Base-by-base conservation (phyloP, 2,113 vertebrate species). In the Piaya cayana region DNA sequence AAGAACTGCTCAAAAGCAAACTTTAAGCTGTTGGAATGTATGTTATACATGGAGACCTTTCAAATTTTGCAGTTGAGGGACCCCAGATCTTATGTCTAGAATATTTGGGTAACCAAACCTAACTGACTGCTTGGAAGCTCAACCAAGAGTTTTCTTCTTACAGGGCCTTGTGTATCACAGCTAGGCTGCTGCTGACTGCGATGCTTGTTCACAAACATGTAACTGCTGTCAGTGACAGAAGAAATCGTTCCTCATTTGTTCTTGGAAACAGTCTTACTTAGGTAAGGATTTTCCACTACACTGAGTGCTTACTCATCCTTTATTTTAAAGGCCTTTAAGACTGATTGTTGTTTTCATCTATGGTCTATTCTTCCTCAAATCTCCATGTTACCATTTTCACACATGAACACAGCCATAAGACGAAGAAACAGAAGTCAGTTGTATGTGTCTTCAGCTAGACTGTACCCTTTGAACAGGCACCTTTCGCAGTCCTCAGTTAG, bases 401-500 rank as follows among this genome's bases (percentile, higher is more conserved):
- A 16, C 1, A 2, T n/a, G 39, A 85, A 43, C 32, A 37, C 18
- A 63, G n/a, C 22, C 43, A 47, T 0, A 0, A 74, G 42, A 60
- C 18, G 8, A 56, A 49, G 34, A 69, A 68, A n/a, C 23, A 22
- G 15, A 76, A 85, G 20, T 16, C 1, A 0, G n/a, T 68, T 32
- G 20, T 36, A 39, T 2, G 0, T 36, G 55, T 58, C 34, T 78
- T 67, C 26, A 47, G 52, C 63, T 78, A 15, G 3, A 26, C 37
- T 52, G 37, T 34, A 30, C 5, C 9, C 9, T 56, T 56, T 8
- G 2, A 56, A 16, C 29, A 17, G 69, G 13, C 8, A 7, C 39
- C 18, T n/a, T 56, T 36, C 3, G 1, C 49, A 43, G 6, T 4
- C 65, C 49, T 34, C 0, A 0, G 18, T 27, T 34, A 55, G 36